Evolutionary conservation across 2,113 vertebrate genomes (phyloP), one percentile per base, ranked within the genome.

Genomic region (Cebidichthys violaceus): DNA sequence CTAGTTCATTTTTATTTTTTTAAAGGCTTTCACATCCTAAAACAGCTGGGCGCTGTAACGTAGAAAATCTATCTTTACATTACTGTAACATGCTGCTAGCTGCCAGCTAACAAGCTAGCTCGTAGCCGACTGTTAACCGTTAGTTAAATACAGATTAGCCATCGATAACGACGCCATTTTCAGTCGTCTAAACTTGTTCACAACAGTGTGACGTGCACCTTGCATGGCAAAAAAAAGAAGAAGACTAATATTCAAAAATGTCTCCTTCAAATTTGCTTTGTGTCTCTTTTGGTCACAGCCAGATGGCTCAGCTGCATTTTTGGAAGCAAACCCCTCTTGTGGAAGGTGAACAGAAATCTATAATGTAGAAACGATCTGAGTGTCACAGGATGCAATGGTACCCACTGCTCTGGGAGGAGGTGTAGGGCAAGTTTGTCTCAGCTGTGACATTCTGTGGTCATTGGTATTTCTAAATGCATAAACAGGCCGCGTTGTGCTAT

Each of bases 261-360:
- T 77, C 45, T 4, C 5, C 15, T 45, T 67, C 24, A 45, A 35
- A 11, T 33, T 14, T 68, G 61, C 27, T 41, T 29, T 33, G 33
- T 33, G 33, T 33, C 33, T 89, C 75, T 86, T 88, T 78, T 79
- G 85, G 78, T 77, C 83, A 76, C 87, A 90, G 54, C 45, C 29
- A 60, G 37, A 68, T 45, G 57, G 66, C 47, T 64, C 73, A 37
- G 68, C 54, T 57, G 7, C 24, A 41, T 20, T 71, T 13, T 54
- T 57, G 37, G 59, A 68, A 73, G 68, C 15, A 62, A 77, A 55
- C 50, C 13, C 18, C 18, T 20, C 18, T 24, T 20, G 22, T 60
- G 54, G 70, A 31, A 37, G 4, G 1, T 1, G 37, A 29, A 55
- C 50, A 81, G 37, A 50, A 60, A 50, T 67, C 0, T 20, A 20